Base-by-base conservation (phyloP, 1,140 invertebrate species). In the Orchestia grillus region DNA sequence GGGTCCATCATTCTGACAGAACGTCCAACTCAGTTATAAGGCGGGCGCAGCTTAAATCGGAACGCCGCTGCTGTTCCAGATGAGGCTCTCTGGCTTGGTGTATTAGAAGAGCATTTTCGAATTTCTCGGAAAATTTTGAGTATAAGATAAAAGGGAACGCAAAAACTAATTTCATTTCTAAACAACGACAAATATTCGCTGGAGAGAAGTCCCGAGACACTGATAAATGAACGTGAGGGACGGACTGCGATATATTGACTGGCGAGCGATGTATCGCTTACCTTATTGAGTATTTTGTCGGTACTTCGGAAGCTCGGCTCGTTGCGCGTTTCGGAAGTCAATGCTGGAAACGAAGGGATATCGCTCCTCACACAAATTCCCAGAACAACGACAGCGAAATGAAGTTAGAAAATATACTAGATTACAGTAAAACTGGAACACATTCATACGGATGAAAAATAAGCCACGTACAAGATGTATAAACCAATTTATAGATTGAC, bases 201-300 rank as follows among this genome's bases (percentile, higher is more conserved):
- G 8, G 44, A 47, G 44, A 45, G 92, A 94, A 94, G 92, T 47
- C 44, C 40, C 44, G 92, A n/a, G 92, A 94, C 92, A 47, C 92
- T 94, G 92, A 94, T 45, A 94, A 94, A 94, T 94, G 43, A 44
- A 45, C 43, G 43, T 44, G 92, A 47, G 92, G 44, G 92, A 44
- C 40, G 44, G 92, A 45, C 92, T 94, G 44, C 92, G 44, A 94
- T 94, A 44, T 45, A 94, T 94, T 94, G 92, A 94, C 92, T 94
- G 44, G 92, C 92, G 43, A n/a, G 44, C 92, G 92, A 94, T 94
- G 19, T 94, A 94, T 94, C 92, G 92, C 92, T 94, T 47, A 44
- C 43, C 92, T 94, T 94, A 94, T 94, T 94, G 92, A 94, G 92
- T 94, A 94, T 94, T 94, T 94, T 94, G 92, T 94, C 92, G 44